Percentiles rank a stretch among this genome's conserved stretches.
These are phyloP conservation scores for Brachionus rotundiformis DNA, from an alignment of 1,140 invertebrate species.

Conservation along the genomic window DNA sequence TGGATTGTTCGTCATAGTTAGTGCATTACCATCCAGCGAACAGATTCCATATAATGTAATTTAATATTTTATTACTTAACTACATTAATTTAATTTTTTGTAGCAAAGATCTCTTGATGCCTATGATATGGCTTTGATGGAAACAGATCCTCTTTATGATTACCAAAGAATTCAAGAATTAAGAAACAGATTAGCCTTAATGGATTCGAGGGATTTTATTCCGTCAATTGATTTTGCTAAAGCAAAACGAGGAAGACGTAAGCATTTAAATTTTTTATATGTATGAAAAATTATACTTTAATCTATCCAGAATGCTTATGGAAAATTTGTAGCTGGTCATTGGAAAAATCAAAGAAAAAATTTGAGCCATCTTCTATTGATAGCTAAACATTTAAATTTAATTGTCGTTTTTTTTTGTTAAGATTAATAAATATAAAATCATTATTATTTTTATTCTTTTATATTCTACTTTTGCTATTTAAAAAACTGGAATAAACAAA, in stretches of 20 bases:
- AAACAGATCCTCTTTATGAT: slow-evolving; percentile 21
- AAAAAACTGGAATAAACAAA: background rate
- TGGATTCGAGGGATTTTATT: slow-evolving; percentile 2
- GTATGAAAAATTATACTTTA: background rate
- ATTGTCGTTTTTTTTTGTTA: background rate
- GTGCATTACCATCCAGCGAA: slow-evolving; percentile 16
- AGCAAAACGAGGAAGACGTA: slow-evolving; percentile 42
- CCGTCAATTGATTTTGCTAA: background rate
- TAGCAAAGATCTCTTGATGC: slow-evolving; percentile 5
- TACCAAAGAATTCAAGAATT: background rate
- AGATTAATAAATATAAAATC: background rate
- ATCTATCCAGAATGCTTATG: slow-evolving; percentile 35
- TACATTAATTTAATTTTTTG: background rate
- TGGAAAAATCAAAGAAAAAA: slow-evolving; percentile 48
- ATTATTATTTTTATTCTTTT: too few relatives aligned
- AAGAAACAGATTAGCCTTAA: slow-evolving; percentile 4
- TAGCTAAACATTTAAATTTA: background rate
- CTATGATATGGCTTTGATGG: slow-evolving; percentile 24
- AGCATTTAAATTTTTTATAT: background rate
- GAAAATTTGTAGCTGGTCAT: slow-evolving; percentile 45
- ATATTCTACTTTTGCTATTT: background rate
- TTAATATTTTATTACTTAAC: too few relatives aligned
- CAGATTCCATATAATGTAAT: background rate
- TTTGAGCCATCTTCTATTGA: background rate
- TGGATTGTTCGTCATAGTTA: background rate